Conservation (phyloP, 2,888 invertebrate species). For the Meliscaeva auricollis region DNA sequence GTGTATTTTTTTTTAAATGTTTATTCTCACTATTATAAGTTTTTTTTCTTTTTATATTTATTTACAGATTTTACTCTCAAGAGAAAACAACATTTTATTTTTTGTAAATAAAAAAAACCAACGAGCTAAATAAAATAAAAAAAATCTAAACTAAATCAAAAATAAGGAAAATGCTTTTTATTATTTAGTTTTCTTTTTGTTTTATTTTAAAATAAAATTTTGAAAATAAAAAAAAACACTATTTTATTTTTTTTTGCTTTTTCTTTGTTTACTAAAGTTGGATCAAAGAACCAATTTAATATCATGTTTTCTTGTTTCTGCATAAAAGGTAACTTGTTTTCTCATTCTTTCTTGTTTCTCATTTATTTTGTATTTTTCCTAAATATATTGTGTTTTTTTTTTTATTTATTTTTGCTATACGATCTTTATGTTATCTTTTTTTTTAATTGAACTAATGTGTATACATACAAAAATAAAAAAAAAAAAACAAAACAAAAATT, state of each 20-base stretch:
- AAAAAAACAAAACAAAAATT: constrained; percentile 37
- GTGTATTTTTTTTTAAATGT: neutral
- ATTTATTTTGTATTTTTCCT: constrained; percentile 2
- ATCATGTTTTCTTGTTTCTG: constrained; percentile 56
- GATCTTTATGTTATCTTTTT: constrained; percentile 21
- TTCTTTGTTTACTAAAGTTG: constrained; percentile 24
- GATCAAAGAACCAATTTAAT: constrained; percentile 46
- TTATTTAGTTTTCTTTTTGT: constrained; percentile 22
- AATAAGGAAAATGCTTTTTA: constrained; percentile 4
- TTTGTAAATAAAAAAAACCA: constrained; percentile 21
- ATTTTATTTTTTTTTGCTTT: neutral
- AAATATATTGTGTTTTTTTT: constrained; percentile 28
- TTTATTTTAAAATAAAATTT: constrained; percentile 31
- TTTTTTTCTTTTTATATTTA: neutral
- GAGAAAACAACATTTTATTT: constrained; percentile 43
- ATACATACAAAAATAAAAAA: constrained; percentile 47
- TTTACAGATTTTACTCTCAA: constrained; percentile 36
- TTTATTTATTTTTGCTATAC: constrained; percentile 50
- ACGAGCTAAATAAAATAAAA: constrained; percentile 54
- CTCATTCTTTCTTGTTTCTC: constrained; percentile 27
- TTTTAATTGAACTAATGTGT: constrained; percentile 63
- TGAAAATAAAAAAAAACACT: constrained; percentile 23
- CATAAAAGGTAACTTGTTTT: constrained; percentile 47
- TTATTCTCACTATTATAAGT: constrained; percentile 8
- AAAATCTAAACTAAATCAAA: too few species aligned